Base-by-base conservation (phyloP, 2,113 vertebrate genomes). In the Plectropomus leopardus region DNA sequence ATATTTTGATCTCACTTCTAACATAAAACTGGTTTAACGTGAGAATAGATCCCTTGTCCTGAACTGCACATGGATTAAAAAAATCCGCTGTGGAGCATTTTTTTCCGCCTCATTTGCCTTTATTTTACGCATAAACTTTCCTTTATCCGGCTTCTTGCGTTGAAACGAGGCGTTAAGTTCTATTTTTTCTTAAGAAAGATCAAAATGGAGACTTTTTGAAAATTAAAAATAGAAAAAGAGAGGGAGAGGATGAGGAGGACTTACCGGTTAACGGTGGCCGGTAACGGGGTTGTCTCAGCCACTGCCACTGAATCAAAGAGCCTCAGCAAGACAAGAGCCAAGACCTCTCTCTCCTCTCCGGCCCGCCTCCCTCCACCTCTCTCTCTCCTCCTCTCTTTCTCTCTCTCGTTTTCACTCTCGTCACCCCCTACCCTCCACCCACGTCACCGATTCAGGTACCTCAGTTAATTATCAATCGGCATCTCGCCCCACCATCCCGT, bases 381-480 rank as follows among this genome's bases (percentile, higher is more conserved):
- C 64, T 36, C 73, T 16, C 48, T 48, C 68, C n/a, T 30, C 28
- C 75, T 32, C 50, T 16, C 75, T 70, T 72, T 26, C 78, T 9
- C 71, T 53, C 79, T 51, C 58, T 23, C 54, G 42, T 72, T 45
- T 53, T 21, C 67, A 72, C 73, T 54, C 81, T 58, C 55, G 15
- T n/a, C 28, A 21, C 23, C 74, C 26, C n/a, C 42, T 40, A 65
- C 24, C 58, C 40, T 70, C 69, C 7, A 69, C 73, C 54, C 30
- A 74, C 90, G 87, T 94, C 94, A 93, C 92, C 47, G 45, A 83
- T 91, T 82, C 91, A 92, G 91, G 91, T 90, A 79, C 87, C 78
- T 79, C 83, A 71, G 87, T 92, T 93, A 76, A 88, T 89, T 86
- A 82, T 89, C 86, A 86, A 82, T 80, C 82, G 34, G 23, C 21